These are phyloP conservation scores for Abramis brama DNA, from an alignment of 2,113 vertebrate genomes.

Conservation along the genomic window DNA sequence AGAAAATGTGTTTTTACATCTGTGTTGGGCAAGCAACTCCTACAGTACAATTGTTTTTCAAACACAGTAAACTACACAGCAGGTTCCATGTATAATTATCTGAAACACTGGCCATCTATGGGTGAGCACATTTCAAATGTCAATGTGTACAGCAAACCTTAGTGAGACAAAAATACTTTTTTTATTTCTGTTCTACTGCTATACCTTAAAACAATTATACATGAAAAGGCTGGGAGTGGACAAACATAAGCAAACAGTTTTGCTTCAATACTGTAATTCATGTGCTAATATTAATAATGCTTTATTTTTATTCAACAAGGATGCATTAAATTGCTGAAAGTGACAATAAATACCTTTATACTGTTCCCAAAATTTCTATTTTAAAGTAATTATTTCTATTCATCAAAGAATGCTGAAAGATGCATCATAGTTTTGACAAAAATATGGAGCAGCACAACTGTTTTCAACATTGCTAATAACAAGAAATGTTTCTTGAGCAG, in stretches of 20 bases:
- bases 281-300: background rate
- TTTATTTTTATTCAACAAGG: background rate
- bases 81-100: background rate
- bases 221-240: background rate
- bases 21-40: background rate
- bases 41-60: background rate
- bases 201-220: background rate
- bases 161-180: background rate
- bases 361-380: background rate
- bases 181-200: background rate
- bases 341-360: background rate
- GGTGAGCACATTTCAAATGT: background rate
- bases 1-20: background rate
- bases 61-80: constrained; percentile 1
- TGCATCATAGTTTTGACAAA: background rate
- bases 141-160: background rate
- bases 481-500: too few species aligned
- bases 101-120: background rate
- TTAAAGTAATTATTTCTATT: background rate
- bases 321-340: background rate
- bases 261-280: background rate
- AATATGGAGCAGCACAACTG: background rate
- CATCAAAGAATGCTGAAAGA: background rate
- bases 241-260: background rate
- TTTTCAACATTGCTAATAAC: background rate